These are phyloP conservation scores for Dallia pectoralis DNA, from an alignment of 2,797 vertebrate genomes.

Conservation along the genomic window DNA sequence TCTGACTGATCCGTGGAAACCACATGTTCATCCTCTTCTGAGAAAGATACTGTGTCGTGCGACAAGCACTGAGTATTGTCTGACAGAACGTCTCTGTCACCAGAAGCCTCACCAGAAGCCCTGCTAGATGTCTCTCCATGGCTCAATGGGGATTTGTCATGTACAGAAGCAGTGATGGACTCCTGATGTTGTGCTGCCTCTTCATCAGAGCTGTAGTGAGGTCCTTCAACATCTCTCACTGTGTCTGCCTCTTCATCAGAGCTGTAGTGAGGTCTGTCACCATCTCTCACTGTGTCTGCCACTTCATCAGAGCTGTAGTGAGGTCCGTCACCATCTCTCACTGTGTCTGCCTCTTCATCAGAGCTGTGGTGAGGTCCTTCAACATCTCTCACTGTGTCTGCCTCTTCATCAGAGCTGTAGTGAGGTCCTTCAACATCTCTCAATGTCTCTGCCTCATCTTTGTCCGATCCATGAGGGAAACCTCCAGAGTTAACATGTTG, in stretches of 20 bases:
- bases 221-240: slow-evolving; percentile 33
- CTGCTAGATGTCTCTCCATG: slow-evolving; percentile 8
- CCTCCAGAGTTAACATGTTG: slow-evolving; percentile 19
- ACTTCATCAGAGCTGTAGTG: too few relatives aligned
- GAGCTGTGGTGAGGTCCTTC: too few relatives aligned
- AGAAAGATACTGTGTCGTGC: neutral
- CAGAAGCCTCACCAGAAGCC: slow-evolving; percentile 18
- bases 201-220: neutral
- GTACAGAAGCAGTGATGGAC: neutral
- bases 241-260: slow-evolving; percentile 35
- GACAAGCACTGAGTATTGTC: slow-evolving; percentile 25
- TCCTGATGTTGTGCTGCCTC: slow-evolving; percentile 8
- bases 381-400: slow-evolving; percentile 34
- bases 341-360: too few relatives aligned
- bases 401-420: slow-evolving; percentile 8
- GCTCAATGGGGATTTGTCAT: slow-evolving; percentile 15
- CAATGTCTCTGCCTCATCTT: slow-evolving; percentile 38
- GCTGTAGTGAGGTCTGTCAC: too few relatives aligned
- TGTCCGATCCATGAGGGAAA: slow-evolving; percentile 34
- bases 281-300: neutral
- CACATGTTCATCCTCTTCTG: too few relatives aligned
- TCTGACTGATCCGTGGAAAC: slow-evolving; percentile 6
- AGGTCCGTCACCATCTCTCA: too few relatives aligned
- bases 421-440: slow-evolving; percentile 22
- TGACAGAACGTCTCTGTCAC: slow-evolving; percentile 20